Percentiles rank a stretch among this genome's conserved stretches.
Evolutionary conservation across 2,888 invertebrate species (phyloP).

Genomic region (Pheosia gnoma): DNA sequence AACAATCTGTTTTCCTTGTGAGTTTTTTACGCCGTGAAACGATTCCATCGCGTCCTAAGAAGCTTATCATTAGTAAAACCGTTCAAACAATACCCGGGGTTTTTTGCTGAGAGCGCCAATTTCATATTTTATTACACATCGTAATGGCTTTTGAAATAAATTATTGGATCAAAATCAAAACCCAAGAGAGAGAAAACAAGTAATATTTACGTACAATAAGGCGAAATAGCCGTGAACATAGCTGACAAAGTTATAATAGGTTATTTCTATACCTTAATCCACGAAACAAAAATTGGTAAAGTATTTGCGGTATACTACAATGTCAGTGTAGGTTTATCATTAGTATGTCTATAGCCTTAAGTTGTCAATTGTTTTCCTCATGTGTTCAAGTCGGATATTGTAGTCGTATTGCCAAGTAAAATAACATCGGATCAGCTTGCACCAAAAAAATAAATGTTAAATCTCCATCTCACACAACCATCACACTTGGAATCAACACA

Average conservation of each 20-base stretch:
- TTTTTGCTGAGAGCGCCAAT: conserved; percentile 71
- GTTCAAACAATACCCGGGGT: conserved; percentile 49
- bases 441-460: neutral
- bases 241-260: too few species aligned
- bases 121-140: conserved; percentile 79
- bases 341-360: too few species aligned
- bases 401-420: too few species aligned
- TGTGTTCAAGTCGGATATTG: too few species aligned
- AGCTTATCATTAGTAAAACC: conserved; percentile 67
- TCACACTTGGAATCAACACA: conserved; percentile 29
- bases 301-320: too few species aligned
- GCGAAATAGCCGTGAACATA: too few species aligned
- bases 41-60: conserved; percentile 66
- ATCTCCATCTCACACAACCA: neutral
- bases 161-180: conserved; percentile 47
- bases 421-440: too few species aligned
- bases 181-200: neutral
- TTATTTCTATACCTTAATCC: too few species aligned
- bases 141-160: conserved; percentile 79
- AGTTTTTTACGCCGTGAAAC: conserved; percentile 59
- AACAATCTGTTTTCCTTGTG: conserved; percentile 46
- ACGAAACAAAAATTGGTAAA: too few species aligned
- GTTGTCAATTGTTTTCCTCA: too few species aligned
- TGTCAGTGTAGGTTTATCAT: too few species aligned
- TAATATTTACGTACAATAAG: too few species aligned